phyloP scores from a whole-genome alignment of 2,113 vertebrate genomes.

The Bubo bubo region DNA sequence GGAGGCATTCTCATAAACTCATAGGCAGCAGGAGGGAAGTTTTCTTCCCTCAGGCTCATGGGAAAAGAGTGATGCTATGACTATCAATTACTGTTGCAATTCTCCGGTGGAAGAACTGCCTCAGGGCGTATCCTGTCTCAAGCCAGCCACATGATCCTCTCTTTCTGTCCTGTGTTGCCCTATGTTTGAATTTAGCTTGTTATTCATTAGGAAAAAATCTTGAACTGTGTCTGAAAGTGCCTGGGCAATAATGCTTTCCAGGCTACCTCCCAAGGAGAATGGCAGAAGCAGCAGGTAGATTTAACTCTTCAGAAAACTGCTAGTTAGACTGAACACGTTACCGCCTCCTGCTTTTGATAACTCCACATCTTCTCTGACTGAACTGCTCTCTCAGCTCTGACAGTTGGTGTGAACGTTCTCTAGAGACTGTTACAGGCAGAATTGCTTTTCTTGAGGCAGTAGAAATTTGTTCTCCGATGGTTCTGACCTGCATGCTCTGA shows the following conservation, averaged over 20 bases:
- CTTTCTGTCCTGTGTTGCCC: neutral
- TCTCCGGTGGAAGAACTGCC: slow-evolving; percentile 22
- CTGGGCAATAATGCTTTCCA: neutral
- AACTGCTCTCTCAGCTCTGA: neutral
- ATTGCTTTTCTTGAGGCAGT: neutral
- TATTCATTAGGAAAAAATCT: neutral
- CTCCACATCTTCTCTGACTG: rapidly evolving
- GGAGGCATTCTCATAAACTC: neutral
- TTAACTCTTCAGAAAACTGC: neutral
- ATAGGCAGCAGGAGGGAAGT: neutral
- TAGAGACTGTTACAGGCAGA: neutral
- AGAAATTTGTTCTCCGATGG: neutral
- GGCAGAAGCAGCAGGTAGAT: neutral
- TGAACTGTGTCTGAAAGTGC: neutral
- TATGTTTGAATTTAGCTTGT: neutral
- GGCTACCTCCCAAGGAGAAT: neutral
- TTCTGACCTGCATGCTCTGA: neutral
- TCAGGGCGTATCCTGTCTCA: neutral
- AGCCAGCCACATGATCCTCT: neutral
- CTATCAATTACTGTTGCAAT: neutral
- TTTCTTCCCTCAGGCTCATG: neutral
- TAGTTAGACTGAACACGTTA: neutral
- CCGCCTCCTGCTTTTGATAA: neutral
- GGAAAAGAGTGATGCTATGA: neutral
- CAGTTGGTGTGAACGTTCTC: neutral